Percentiles rank a stretch among this genome's conserved stretches.
These are phyloP conservation scores for Tokudaia muenninki DNA, from an alignment of 2,797 vertebrate species.

Conservation along the genomic window DNA sequence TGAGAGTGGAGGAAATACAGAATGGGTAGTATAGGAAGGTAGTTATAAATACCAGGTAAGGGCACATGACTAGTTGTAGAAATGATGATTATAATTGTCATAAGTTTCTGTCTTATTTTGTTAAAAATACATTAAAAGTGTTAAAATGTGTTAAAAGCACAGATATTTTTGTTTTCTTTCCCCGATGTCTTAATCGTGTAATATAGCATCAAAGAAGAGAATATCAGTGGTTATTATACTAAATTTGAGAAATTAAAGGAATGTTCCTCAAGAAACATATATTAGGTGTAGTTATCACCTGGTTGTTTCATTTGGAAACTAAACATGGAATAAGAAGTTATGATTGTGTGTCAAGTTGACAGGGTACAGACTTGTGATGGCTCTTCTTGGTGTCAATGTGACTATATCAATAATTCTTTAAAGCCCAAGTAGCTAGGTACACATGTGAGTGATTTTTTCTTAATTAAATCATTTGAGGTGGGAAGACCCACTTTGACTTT, in stretches of 20 bases:
- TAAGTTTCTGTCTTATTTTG: neutral
- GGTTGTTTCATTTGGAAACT: neutral
- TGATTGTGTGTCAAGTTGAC: neutral
- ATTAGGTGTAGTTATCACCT: neutral
- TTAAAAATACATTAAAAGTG: too few relatives aligned
- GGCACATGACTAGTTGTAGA: neutral
- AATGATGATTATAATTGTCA: neutral
- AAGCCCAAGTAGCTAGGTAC: neutral
- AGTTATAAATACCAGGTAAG: neutral
- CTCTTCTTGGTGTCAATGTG: neutral
- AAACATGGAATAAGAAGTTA: too few relatives aligned
- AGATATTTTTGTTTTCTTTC: neutral
- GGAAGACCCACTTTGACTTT: too few relatives aligned
- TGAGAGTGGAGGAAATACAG: neutral
- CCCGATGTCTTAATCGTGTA: neutral
- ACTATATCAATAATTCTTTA: neutral
- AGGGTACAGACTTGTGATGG: too few relatives aligned
- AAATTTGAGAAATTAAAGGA: neutral
- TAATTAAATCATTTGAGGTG: too few relatives aligned
- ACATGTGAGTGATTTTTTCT: neutral
- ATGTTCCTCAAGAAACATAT: neutral
- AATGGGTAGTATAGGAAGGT: neutral
- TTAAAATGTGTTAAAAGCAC: too few relatives aligned
- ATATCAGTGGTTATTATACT: neutral
- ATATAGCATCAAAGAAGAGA: neutral